Percentiles rank a stretch among this genome's conserved stretches.
phyloP scores from a whole-genome alignment of 2,113 vertebrate genomes.

The Lepisosteus oculatus region DNA sequence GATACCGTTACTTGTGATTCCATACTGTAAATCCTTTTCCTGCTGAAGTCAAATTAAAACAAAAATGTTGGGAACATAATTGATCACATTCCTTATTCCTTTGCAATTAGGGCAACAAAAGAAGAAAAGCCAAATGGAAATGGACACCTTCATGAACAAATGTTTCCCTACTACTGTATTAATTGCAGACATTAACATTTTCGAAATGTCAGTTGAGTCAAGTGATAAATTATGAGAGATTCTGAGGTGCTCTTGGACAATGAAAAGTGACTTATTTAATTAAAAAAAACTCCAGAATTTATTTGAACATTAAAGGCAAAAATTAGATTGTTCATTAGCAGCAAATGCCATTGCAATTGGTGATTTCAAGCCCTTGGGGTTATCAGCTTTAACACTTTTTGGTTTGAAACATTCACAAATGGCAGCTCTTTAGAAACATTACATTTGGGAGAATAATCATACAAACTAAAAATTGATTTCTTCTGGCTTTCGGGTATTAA shows the following conservation, averaged over 20 bases:
- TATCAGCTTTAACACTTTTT: too few relatives aligned
- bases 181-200: constrained; percentile 7
- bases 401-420: too few relatives aligned
- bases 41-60: too few relatives aligned
- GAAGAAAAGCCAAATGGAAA: background rate
- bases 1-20: too few relatives aligned
- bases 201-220: background rate
- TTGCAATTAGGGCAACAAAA: background rate
- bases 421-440: background rate
- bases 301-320: background rate
- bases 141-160: background rate
- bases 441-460: too few relatives aligned
- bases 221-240: background rate
- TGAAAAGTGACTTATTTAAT: constrained; percentile 14
- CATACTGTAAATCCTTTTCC: too few relatives aligned
- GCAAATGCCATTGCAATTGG: background rate
- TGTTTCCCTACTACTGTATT: background rate
- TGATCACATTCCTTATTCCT: too few relatives aligned
- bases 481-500: too few relatives aligned
- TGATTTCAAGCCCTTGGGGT: background rate
- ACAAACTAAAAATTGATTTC: too few relatives aligned
- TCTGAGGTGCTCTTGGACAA: background rate
- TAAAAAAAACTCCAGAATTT: constrained; percentile 16
- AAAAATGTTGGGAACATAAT: too few relatives aligned
- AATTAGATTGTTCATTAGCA: background rate